A percentile compares a stretch with the other conserved stretches of the same genome.
Conservation (phyloP, 2,888 invertebrate genomes). For the Tachystola acroxantha region DNA sequence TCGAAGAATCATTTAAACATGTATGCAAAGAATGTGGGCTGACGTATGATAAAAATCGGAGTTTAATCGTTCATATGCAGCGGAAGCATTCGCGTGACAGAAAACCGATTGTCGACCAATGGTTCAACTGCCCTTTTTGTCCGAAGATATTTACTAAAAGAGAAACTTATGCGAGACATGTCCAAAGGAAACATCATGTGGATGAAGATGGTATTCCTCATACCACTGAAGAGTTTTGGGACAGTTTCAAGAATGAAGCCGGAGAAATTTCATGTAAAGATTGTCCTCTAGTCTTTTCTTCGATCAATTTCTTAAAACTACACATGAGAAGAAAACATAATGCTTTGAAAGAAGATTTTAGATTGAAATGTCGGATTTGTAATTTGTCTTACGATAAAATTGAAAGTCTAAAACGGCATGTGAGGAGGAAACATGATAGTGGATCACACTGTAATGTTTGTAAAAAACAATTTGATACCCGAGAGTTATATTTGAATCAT, state of each 20-base stretch:
- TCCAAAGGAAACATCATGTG: slow-evolving; percentile 58
- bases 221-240: slow-evolving; percentile 25
- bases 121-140: slow-evolving; percentile 62
- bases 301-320: slow-evolving; percentile 53
- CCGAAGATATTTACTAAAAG: slow-evolving; percentile 54
- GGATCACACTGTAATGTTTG: slow-evolving; percentile 55
- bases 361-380: slow-evolving; percentile 61
- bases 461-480: slow-evolving; percentile 53
- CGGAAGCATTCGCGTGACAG: slow-evolving; percentile 47
- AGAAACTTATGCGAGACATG: slow-evolving; percentile 62
- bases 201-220: slow-evolving; percentile 34
- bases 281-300: slow-evolving; percentile 61
- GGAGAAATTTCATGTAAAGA: slow-evolving; percentile 59
- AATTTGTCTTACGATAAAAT: slow-evolving; percentile 65
- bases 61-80: slow-evolving; percentile 56
- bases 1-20: slow-evolving; percentile 55
- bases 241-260: slow-evolving; percentile 38
- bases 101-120: slow-evolving; percentile 41
- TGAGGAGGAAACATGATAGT: slow-evolving; percentile 59
- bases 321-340: slow-evolving; percentile 69
- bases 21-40: slow-evolving; percentile 56
- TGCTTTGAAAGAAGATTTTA: slow-evolving; percentile 52
- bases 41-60: slow-evolving; percentile 61
- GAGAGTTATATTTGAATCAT: slow-evolving; percentile 53
- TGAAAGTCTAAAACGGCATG: slow-evolving; percentile 64